Evolutionary conservation across 2,888 invertebrate species (phyloP).

Genomic region (Sarcophaga subvicina): DNA sequence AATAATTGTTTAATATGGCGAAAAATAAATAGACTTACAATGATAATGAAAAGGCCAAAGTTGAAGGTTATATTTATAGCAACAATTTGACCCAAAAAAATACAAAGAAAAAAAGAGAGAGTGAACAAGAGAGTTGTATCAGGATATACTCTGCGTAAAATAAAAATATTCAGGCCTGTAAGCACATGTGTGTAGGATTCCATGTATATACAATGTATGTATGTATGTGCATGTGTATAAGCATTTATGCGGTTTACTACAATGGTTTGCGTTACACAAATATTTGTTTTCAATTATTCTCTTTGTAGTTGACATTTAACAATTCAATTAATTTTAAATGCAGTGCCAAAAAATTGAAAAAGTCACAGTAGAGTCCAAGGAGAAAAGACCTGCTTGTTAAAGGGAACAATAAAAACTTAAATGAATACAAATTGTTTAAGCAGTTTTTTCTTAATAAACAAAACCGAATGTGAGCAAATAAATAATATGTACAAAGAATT

Average conservation of each 20-base stretch:
- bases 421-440: not conserved
- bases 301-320: slow-evolving; percentile 49
- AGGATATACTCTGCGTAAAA: too few relatives aligned
- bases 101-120: not conserved
- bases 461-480: not conserved
- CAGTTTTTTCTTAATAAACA: not conserved
- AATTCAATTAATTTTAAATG: slow-evolving; percentile 38
- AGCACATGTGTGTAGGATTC: too few relatives aligned
- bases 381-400: too few relatives aligned
- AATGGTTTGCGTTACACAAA: slow-evolving; percentile 16
- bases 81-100: slow-evolving; percentile 47
- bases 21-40: slow-evolving; percentile 15
- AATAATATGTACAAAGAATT: too few relatives aligned
- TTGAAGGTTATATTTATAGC: slow-evolving; percentile 59
- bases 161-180: too few relatives aligned
- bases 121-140: too few relatives aligned
- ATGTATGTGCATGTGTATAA: not conserved
- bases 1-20: slow-evolving; percentile 31
- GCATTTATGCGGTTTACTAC: not conserved
- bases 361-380: too few relatives aligned
- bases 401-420: too few relatives aligned
- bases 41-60: slow-evolving; percentile 56
- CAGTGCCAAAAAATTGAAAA: not conserved
- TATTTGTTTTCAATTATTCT: slow-evolving; percentile 51
- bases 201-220: too few relatives aligned